Base-by-base conservation (phyloP, 1,140 invertebrate genomes). In the Oryzaephilus surinamensis region DNA sequence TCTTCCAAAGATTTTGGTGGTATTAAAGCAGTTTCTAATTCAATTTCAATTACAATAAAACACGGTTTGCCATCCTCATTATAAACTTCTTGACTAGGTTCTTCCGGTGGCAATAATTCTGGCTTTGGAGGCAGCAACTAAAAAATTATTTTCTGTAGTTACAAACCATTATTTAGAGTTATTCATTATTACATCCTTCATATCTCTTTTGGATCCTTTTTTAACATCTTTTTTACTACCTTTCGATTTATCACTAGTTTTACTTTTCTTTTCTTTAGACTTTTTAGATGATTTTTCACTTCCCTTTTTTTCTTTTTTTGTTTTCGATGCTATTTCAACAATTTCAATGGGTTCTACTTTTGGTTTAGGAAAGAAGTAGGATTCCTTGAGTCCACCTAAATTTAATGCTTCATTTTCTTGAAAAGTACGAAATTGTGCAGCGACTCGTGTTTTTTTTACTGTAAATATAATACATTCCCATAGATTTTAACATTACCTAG, bases 31-130 rank as follows among this genome's bases (percentile, higher is more conserved):
- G 52, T 48, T 7, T 43, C 34, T 11, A 58, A 28, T 43, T 53
- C 52, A 13, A 57, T 45, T 49, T 57, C 52, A 7, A 55, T 33
- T 16, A 55, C 24, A 13, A 57, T 41, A 40, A 57, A 55, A 23
- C 47, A 45, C 14, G 38, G 52, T 34, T 57, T 41, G 16, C 49
- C 51, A 6, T 45, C 30, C 33, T 55, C 48, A 17, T 52, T 46
- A 27, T 45, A 54, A 12, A 57, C 38, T 19, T 38, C 46, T 7
- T 38, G 24, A 31, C 54, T 55, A 6, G 56, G 54, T 41, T 54
- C 52, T 26, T 37, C 37, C 27, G 41, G 24, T 11, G 40, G 20
- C 7, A 17, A 10, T 34, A 37, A 38, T 35, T 43, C 36, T 0
- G 43, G 51, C 20, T 41, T 38, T 10, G 17, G 7, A 2, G 50